A percentile compares a stretch with the other conserved stretches of the same genome.
phyloP scores from a whole-genome alignment of 2,797 vertebrate species.

The Morus bassanus region DNA sequence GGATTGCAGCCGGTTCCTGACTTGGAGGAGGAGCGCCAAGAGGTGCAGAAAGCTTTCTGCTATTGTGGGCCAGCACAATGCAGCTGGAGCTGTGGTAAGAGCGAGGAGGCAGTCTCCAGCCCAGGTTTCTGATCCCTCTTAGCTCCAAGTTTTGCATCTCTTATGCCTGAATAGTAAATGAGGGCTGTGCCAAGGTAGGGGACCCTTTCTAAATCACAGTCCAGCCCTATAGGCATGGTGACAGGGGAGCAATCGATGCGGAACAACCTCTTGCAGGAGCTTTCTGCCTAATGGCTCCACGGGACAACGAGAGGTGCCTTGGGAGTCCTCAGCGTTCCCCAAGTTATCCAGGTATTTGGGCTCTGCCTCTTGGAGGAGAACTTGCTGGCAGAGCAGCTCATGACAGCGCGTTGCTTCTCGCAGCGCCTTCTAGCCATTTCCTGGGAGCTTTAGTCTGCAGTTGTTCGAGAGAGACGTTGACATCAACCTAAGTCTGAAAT shows the following conservation, averaged over 20 bases:
- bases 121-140: neutral
- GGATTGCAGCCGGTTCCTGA: neutral
- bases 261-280: neutral
- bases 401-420: rapidly evolving
- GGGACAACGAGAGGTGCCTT: neutral
- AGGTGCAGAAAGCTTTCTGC: neutral
- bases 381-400: neutral
- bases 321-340: neutral
- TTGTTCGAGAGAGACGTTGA: neutral
- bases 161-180: neutral
- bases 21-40: neutral
- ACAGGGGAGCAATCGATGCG: rapidly evolving
- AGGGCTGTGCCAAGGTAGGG: neutral
- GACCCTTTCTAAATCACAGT: neutral
- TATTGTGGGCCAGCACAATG: neutral
- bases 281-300: neutral
- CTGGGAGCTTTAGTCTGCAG: neutral
- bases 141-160: rapidly evolving
- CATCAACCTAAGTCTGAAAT: neutral
- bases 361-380: neutral
- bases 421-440: neutral
- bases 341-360: neutral
- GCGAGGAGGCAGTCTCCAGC: neutral
- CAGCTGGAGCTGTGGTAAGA: neutral
- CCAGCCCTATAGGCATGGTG: neutral